Evolutionary conservation across 2,113 vertebrate genomes (phyloP), one percentile per base, ranked within the genome.

Genomic region (Epinephelus lanceolatus): DNA sequence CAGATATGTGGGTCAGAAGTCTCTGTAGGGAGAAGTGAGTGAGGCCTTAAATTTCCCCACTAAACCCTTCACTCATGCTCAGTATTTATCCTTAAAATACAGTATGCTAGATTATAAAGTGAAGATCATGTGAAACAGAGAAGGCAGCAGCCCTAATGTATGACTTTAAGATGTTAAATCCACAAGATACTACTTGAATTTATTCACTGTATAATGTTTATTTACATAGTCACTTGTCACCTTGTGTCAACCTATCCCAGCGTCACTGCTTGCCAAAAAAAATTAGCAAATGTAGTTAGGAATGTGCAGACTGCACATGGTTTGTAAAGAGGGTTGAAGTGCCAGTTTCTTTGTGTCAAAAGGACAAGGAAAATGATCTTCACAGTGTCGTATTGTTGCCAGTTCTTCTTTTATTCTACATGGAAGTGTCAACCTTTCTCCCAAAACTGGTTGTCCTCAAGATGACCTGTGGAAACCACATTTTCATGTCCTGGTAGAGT

Each of bases 1-100:
- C 21, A 70, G 49, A 30, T 62, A 77, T 88, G 77, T 91, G 71
- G 76, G 80, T 85, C 84, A 85, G 33, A 47, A 61, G 49, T 74
- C 61, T 84, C 42, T 88, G 73, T 15, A 52, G 51, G 70, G 67
- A 65, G 63, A 4, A 81, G 45, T 27, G 62, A 88, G 47, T 52
- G 66, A 86, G 75, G 73, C 83, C 74, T 89, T 69, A 45, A 11
- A 71, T 62, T 80, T 73, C 47, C 15, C 6, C 25, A 71, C 47
- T 70, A 57, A 79, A 76, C 37, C 42, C 40, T 45, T 33, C n/a
- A 61, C 25, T 75, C 6, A 3, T 67, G 25, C 40, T 70, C 12
- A 55, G 14, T 37, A 62, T 73, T n/a, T n/a, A 18, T 49, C 55
- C 42, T 42, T 21, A 56, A 55, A 40, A 81, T 33, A 19, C 18